Base-by-base conservation (phyloP, 2,888 invertebrate genomes). In the Dexiosoma caninum region DNA sequence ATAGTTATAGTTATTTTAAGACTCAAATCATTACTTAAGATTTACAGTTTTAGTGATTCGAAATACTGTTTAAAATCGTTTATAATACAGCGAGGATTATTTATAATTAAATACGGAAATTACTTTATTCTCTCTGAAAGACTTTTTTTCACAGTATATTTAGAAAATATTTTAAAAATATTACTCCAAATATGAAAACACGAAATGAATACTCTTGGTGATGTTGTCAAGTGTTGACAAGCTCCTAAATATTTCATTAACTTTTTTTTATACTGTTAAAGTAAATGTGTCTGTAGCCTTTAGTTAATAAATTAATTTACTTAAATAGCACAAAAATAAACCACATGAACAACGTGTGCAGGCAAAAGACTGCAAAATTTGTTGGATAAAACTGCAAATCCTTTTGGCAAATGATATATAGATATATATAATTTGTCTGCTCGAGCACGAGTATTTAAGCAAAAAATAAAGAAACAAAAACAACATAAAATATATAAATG, bases 361-460 rank as follows among this genome's bases (percentile, higher is more conserved):
- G 23, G n/a, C n/a, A 16, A 7, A n/a, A n/a, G 27, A 12, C 14
- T 19, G 51, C n/a, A 14, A 30, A 3, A 51, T 19, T 16, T 57
- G 55, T 3, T 37, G 37, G 35, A 37, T 44, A 30, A 53, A 46
- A 42, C n/a, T 46, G 40, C 37, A 62, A 77, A 64, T 70, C 69
- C 69, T 70, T 77, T 64, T 70, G 70, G 62, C 70, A 77, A 64
- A 77, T 77, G 69, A 77, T 70, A 70, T 62, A 77, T 55, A 64
- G 46, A 77, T 40, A 70, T n/a, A n/a, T 70, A 77, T 77, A 70
- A 77, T 77, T 77, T 77, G 77, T 77, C 69, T 64, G 35, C 51
- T 67, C 42, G 32, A 60, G 12, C 42, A 46, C 35, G 53, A 21
- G 19, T 55, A 16, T 60, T 62, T 62, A 44, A 53, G 44, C 42